A percentile compares a stretch with the other conserved stretches of the same genome.
These are phyloP conservation scores for Aphelenchoides besseyi DNA, from an alignment of 1,140 invertebrate species.

Conservation along the genomic window DNA sequence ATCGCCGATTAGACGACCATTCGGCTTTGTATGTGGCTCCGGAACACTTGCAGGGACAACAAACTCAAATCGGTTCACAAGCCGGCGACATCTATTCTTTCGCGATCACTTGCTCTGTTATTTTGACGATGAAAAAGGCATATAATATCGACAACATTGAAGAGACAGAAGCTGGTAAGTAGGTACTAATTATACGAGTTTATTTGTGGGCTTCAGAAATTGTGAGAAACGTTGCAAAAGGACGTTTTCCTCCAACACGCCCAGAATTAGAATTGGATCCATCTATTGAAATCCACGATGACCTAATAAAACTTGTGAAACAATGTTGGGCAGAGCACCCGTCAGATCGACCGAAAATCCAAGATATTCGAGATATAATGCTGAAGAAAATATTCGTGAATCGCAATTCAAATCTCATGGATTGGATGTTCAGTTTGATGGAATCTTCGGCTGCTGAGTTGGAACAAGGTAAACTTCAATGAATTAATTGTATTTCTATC, in stretches of 20 bases:
- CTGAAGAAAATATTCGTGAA: constrained; percentile 4
- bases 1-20: neutral
- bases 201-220: neutral
- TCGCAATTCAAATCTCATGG: constrained; percentile 12
- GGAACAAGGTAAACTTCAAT: neutral
- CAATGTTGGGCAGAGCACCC: constrained; percentile 18
- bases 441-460: constrained; percentile 5
- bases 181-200: neutral
- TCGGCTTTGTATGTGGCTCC: constrained; percentile 18
- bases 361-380: neutral
- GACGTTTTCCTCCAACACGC: neutral
- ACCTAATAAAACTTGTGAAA: neutral
- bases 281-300: constrained; percentile 1
- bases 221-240: neutral
- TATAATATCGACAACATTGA: constrained; percentile 19
- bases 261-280: constrained; percentile 4
- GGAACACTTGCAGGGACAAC: constrained; percentile 22
- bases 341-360: constrained; percentile 14
- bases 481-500: neutral
- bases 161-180: neutral
- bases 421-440: constrained; percentile 13
- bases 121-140: constrained; percentile 21
- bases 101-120: constrained; percentile 26
- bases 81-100: constrained; percentile 25
- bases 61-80: constrained; percentile 21